phyloP scores from a whole-genome alignment of 2,113 vertebrate species.

The Podiceps cristatus region DNA sequence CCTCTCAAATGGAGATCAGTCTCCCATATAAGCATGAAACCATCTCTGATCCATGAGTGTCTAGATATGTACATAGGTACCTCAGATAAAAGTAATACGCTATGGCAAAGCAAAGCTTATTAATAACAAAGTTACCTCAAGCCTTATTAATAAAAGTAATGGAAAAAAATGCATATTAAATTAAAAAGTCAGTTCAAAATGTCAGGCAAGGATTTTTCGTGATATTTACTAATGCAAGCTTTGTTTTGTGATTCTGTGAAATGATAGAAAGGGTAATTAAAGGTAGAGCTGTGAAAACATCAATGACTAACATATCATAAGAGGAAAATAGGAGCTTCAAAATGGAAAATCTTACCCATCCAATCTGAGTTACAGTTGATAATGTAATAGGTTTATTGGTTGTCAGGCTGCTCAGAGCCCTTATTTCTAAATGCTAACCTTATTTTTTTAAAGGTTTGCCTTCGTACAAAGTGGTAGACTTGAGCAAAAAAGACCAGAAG shows the following conservation, averaged over 20 bases:
- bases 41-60: not conserved
- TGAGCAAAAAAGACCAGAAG: not conserved
- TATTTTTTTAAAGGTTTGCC: not conserved
- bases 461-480: not conserved
- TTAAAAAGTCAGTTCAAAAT: conserved; percentile 2
- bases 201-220: not conserved
- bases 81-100: not conserved
- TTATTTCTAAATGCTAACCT: not conserved
- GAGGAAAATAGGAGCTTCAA: not conserved
- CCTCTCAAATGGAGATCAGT: not conserved
- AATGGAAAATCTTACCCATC: not conserved
- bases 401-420: not conserved
- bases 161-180: not conserved
- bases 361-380: not conserved
- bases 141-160: not conserved
- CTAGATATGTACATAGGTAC: fast-evolving
- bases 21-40: not conserved
- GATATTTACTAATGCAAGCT: not conserved
- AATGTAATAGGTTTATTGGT: not conserved
- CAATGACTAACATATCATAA: not conserved
- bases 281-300: not conserved
- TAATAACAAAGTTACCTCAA: not conserved
- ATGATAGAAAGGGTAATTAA: conserved; percentile 7
- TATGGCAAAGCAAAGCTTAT: not conserved
- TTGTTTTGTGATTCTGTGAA: not conserved